These are phyloP conservation scores for Pecten maximus DNA, from an alignment of 2,888 invertebrate species.

Conservation along the genomic window DNA sequence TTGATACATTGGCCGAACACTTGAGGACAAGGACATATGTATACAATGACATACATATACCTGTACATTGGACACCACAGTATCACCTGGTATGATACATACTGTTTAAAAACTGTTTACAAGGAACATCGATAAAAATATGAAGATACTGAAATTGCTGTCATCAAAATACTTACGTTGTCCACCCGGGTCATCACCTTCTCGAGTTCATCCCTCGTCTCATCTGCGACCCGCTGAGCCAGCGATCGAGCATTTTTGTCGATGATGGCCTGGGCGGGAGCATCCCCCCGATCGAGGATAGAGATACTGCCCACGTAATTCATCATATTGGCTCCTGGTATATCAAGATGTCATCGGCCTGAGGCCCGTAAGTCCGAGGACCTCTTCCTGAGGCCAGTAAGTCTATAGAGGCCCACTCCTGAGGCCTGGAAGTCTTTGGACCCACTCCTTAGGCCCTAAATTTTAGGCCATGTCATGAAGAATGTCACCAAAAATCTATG, in stretches of 20 bases:
- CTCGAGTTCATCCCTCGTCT: constrained; percentile 80
- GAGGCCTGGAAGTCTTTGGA: neutral
- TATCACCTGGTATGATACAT: too few relatives aligned
- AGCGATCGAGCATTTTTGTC: constrained; percentile 78
- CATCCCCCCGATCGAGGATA: constrained; percentile 79
- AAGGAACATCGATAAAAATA: too few relatives aligned
- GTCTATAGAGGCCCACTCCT: neutral
- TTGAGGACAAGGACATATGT: too few relatives aligned
- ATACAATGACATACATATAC: too few relatives aligned
- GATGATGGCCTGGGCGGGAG: constrained; percentile 79
- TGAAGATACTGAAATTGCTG: too few relatives aligned
- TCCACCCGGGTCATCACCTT: constrained; percentile 80
- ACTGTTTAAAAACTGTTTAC: too few relatives aligned
- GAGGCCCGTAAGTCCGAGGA: too few relatives aligned
- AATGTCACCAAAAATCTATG: neutral
- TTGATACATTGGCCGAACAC: too few relatives aligned
- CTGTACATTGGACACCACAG: too few relatives aligned
- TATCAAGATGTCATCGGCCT: neutral
- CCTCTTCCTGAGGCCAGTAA: neutral
- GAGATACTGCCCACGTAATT: constrained; percentile 79
- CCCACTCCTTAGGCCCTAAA: neutral
- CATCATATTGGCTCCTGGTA: constrained; percentile 62
- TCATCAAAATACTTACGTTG: constrained; percentile 65
- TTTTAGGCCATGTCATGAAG: neutral
- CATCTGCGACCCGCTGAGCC: constrained; percentile 79